Conservation (phyloP, 92 coral and sea anemone species). For the Phenganax marumi region DNA sequence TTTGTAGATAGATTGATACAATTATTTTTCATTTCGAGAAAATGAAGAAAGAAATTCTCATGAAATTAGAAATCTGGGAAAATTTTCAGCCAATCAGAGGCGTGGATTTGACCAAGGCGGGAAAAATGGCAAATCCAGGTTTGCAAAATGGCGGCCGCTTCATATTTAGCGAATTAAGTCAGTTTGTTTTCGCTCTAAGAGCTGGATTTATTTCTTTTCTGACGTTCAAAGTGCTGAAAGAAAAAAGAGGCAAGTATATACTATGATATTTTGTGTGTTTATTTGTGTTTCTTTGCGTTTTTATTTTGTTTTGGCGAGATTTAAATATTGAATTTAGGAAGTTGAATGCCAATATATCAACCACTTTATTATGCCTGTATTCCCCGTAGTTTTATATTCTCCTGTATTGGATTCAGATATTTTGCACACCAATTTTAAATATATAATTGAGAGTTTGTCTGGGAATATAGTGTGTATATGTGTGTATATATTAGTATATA, state of each 20-base stretch:
- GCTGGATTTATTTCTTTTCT: background rate
- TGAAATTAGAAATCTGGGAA: background rate
- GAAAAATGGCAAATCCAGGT: background rate
- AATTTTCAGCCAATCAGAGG: slow-evolving; percentile 4
- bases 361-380: too few relatives aligned
- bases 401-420: too few relatives aligned
- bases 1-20: too few relatives aligned
- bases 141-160: slow-evolving; percentile 9
- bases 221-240: background rate
- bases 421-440: too few relatives aligned
- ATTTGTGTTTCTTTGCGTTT: background rate
- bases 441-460: too few relatives aligned
- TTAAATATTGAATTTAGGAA: background rate
- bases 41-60: background rate
- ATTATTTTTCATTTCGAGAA: too few relatives aligned
- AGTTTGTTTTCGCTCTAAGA: background rate
- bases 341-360: too few relatives aligned
- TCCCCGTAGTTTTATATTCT: too few relatives aligned
- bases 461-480: too few relatives aligned
- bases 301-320: background rate
- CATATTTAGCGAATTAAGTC: background rate
- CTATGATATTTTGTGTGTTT: background rate
- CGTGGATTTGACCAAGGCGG: background rate
- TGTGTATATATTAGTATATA: too few relatives aligned
- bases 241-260: background rate